Evolutionary conservation across 2,888 invertebrate species (phyloP).

Genomic region (Lasius platythorax): DNA sequence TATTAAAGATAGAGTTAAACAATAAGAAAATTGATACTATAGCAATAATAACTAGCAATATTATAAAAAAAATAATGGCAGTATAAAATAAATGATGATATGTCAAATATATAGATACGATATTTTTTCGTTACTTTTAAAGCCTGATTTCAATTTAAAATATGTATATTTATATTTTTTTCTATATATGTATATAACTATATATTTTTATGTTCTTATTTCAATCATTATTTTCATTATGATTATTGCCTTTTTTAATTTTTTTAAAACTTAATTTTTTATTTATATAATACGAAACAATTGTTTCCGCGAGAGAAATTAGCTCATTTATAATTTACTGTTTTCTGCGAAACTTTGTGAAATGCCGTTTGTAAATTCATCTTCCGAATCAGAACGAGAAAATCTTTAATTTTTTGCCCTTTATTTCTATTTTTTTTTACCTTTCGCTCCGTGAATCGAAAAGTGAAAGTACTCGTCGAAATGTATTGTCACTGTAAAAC

Average conservation of each 20-base stretch:
- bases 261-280: background rate
- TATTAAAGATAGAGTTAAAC: background rate
- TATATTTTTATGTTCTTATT: background rate
- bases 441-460: constrained; percentile 14
- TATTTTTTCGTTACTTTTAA: background rate
- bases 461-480: constrained; percentile 51
- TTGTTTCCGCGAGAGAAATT: background rate
- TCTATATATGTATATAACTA: background rate
- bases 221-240: background rate
- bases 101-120: background rate
- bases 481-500: constrained; percentile 48
- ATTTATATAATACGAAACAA: background rate
- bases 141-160: background rate
- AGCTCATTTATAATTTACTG: constrained; percentile 3
- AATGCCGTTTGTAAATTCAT: background rate
- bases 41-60: background rate
- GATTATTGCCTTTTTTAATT: background rate
- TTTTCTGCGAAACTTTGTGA: background rate
- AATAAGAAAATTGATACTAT: background rate
- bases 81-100: background rate
- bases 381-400: background rate
- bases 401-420: background rate
- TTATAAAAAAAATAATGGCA: background rate
- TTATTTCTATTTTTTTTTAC: background rate
- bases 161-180: background rate